phyloP scores from a whole-genome alignment of 2,888 invertebrate genomes.

The Metalampra italica region DNA sequence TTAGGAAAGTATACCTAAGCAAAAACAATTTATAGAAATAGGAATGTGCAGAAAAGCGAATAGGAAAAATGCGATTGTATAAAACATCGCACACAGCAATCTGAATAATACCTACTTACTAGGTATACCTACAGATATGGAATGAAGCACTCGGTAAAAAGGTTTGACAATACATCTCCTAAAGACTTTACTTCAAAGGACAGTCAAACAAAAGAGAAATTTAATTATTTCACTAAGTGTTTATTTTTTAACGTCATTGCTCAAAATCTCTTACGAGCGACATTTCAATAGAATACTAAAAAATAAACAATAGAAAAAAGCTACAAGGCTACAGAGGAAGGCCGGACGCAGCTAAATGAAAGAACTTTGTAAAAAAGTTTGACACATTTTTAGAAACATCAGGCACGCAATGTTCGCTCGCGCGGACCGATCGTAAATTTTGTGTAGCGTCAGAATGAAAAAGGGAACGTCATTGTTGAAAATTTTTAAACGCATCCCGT shows the following conservation, averaged over 20 bases:
- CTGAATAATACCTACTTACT: too few relatives aligned
- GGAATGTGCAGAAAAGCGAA: too few relatives aligned
- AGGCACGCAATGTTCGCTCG: conserved; percentile 70
- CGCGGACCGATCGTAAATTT: conserved; percentile 71
- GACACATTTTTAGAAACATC: conserved; percentile 79
- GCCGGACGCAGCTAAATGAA: conserved; percentile 72
- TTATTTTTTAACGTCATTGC: conserved; percentile 50
- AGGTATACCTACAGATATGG: too few relatives aligned
- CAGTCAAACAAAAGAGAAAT: conserved; percentile 43
- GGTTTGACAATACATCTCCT: too few relatives aligned
- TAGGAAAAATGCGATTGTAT: too few relatives aligned
- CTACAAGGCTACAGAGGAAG: conserved; percentile 68
- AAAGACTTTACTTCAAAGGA: too few relatives aligned
- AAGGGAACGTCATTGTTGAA: conserved; percentile 75
- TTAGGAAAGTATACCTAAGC: too few relatives aligned
- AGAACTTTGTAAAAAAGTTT: conserved; percentile 76
- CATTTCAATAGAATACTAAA: conserved; percentile 70
- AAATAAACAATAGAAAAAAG: conserved; percentile 71
- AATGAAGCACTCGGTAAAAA: too few relatives aligned
- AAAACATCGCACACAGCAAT: too few relatives aligned
- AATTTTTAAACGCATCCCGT: conserved; percentile 63
- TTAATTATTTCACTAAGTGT: conserved; percentile 55
- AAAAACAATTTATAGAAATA: too few relatives aligned
- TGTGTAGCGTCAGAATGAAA: conserved; percentile 74
- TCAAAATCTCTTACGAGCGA: conserved; percentile 59